Conservation (phyloP, 2,888 invertebrate genomes). For the Trissolcus brochymenae region DNA sequence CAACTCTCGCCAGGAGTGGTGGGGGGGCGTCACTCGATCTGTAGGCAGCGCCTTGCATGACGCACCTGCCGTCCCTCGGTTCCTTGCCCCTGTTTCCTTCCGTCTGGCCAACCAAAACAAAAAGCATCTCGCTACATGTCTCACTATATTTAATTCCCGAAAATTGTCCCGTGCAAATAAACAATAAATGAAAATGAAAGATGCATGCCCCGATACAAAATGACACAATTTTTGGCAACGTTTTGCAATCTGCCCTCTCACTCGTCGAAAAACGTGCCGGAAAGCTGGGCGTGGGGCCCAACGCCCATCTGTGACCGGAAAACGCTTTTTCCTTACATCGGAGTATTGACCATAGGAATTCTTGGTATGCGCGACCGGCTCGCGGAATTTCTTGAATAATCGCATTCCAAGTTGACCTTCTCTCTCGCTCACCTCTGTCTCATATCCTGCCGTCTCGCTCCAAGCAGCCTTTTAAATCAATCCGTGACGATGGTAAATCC, state of each 20-base stretch:
- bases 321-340: not conserved
- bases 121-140: slow-evolving; percentile 39
- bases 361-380: slow-evolving; percentile 42
- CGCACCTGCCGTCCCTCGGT: slow-evolving; percentile 52
- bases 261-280: not conserved
- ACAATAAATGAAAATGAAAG: not conserved
- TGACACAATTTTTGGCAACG: not conserved
- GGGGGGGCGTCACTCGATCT: slow-evolving; percentile 46
- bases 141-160: slow-evolving; percentile 25
- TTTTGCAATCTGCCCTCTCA: not conserved
- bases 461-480: not conserved
- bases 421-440: slow-evolving; percentile 8
- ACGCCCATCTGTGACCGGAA: slow-evolving; percentile 1
- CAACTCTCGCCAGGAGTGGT: slow-evolving; percentile 35
- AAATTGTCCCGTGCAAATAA: not conserved
- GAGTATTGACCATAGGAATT: slow-evolving; percentile 24
- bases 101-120: slow-evolving; percentile 42
- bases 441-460: not conserved
- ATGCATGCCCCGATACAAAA: not conserved
- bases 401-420: slow-evolving; percentile 25
- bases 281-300: no score
- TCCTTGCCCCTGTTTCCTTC: slow-evolving; percentile 48
- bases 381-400: slow-evolving; percentile 38
- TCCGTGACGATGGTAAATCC: not conserved
- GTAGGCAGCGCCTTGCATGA: slow-evolving; percentile 43